Evolutionary conservation across 2,888 invertebrate genomes (phyloP), one percentile per base, ranked within the genome.

Genomic region (Microdon myrmicae): DNA sequence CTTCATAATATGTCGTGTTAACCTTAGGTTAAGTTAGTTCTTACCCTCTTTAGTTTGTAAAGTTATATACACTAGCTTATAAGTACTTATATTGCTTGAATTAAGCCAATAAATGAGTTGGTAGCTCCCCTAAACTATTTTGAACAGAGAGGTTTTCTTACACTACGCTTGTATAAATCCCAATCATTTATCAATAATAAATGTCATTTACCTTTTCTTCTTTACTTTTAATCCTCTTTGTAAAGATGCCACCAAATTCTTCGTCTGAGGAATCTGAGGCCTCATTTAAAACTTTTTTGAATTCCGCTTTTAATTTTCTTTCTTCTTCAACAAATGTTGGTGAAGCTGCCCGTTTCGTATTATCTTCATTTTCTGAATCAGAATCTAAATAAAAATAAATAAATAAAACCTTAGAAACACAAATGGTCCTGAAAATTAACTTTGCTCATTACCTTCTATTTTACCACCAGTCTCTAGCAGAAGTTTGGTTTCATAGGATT

Each of bases 401-500:
- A 1, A 4, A 16, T 4, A 10, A 20, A 20, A 22, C 4, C 1
- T 9, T 3, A n/a, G n/a, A 10, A 6, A 29, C 29, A 29, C 10
- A 4, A n/a, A 32, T 19, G 4, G 6, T 22, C 16, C 2, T 39
- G 51, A 35, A 68, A 61, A n/a, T n/a, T n/a, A n/a, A n/a, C n/a
- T n/a, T 19, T 54, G 68, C 56, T 45, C 67, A 71, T 72, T 76
- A 66, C 81, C 80, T 56, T 82, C 83, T 69, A 82, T 78, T 67
- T 82, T 80, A 55, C 88, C 90, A 58, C 83, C 85, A 68, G 86
- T 86, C 71, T 91, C 87, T 19, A 89, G 72, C 19, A 93, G 83
- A 16, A 92, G 81, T 69, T 90, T 86, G 31, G 90, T 80, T 72
- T 94, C 91, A 74, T 91, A 92, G 74, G 94, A 92, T 71, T 89